Conservation (phyloP, 2,888 invertebrate genomes). For the Synergus gifuensis region DNA sequence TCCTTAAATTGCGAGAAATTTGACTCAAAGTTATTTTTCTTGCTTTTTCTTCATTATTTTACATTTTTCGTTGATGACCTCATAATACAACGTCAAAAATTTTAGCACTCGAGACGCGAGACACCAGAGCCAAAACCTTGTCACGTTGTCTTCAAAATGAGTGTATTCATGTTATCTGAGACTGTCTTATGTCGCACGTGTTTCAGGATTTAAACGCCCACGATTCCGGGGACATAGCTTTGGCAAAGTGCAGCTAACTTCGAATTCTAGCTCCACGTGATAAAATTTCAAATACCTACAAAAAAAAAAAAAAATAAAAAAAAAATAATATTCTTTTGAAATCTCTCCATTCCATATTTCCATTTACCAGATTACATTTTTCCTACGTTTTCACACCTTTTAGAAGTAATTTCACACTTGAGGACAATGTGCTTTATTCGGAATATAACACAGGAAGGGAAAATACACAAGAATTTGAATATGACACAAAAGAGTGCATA, state of each 20-base stretch:
- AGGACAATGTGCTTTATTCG: constrained; percentile 30
- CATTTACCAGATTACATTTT: neutral
- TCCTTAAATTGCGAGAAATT: neutral
- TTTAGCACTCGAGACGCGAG: neutral
- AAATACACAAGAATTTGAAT: constrained; percentile 30
- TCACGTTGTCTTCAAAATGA: neutral
- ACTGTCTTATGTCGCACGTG: constrained; percentile 14
- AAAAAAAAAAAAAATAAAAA: too few species aligned
- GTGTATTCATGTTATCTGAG: constrained; percentile 3
- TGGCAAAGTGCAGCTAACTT: neutral
- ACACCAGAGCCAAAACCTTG: neutral
- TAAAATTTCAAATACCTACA: too few species aligned
- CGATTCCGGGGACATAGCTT: constrained; percentile 2
- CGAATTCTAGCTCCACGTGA: neutral
- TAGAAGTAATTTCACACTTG: constrained; percentile 8
- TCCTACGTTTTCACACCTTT: constrained; percentile 26
- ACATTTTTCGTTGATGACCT: neutral
- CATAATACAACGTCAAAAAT: neutral
- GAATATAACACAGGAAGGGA: constrained; percentile 17
- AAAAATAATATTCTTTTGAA: too few species aligned
- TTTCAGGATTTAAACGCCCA: constrained; percentile 29
- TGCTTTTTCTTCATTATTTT: neutral
- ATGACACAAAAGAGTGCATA: constrained; percentile 26
- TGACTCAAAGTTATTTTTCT: neutral
- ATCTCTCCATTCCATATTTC: neutral